Evolutionary conservation across 2,888 invertebrate genomes (phyloP).

Genomic region (Rhagium mordax): DNA sequence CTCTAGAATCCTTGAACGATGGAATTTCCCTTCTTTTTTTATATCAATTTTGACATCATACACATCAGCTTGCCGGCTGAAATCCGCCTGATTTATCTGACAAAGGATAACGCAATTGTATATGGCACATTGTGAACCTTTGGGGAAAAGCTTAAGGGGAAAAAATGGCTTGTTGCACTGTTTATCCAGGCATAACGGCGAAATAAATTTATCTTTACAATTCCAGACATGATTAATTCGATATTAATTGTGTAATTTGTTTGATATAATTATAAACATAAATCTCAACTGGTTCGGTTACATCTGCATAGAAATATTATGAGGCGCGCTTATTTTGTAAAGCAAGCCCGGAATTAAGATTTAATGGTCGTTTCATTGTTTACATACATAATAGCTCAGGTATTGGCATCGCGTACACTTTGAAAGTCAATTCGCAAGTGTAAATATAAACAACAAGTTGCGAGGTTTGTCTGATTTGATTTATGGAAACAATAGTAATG

Average conservation of each 20-base stretch:
- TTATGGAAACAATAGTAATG: too few species aligned
- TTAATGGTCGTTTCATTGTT: background rate
- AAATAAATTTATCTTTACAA: slow-evolving; percentile 14
- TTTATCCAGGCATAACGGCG: slow-evolving; percentile 5
- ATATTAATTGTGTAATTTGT: background rate
- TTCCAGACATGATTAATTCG: background rate
- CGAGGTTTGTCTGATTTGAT: too few species aligned
- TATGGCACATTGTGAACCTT: slow-evolving; percentile 10
- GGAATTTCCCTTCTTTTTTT: slow-evolving; percentile 16
- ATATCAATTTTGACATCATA: slow-evolving; percentile 20
- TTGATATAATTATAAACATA: background rate
- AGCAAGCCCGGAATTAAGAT: background rate
- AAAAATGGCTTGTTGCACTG: slow-evolving; percentile 7
- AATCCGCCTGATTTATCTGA: slow-evolving; percentile 20
- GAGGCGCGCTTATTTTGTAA: background rate
- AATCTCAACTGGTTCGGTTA: background rate
- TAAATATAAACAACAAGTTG: too few species aligned
- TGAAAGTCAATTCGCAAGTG: too few species aligned
- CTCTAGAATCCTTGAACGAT: slow-evolving; percentile 11
- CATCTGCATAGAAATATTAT: background rate
- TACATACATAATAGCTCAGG: too few species aligned
- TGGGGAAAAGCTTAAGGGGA: slow-evolving; percentile 2
- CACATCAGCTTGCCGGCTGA: slow-evolving; percentile 17
- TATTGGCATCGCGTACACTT: too few species aligned
- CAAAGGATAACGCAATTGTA: slow-evolving; percentile 25